These are phyloP conservation scores for Festucalex cinctus DNA, from an alignment of 2,113 vertebrate species.

Conservation along the genomic window DNA sequence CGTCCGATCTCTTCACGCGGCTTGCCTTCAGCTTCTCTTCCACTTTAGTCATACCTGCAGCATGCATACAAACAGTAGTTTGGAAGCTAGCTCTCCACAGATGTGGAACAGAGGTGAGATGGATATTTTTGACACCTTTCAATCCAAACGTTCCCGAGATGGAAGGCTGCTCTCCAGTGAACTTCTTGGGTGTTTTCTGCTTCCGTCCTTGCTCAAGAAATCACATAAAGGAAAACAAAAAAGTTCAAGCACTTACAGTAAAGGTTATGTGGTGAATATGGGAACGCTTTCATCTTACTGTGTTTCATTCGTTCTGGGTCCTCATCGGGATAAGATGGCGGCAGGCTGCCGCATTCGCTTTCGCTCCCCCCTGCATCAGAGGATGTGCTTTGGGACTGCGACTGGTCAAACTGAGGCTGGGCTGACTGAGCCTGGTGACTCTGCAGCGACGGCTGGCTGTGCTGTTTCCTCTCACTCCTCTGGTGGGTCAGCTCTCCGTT, in stretches of 20 bases:
- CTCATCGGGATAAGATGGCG: slow-evolving; percentile 77
- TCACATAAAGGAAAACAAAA: slow-evolving; percentile 40
- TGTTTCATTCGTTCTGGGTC: slow-evolving; percentile 91
- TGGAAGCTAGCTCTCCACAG: neutral
- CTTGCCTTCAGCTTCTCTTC: slow-evolving; percentile 91
- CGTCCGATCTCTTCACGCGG: slow-evolving; percentile 81
- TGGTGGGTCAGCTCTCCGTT: slow-evolving; percentile 79
- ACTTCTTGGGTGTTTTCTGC: slow-evolving; percentile 98
- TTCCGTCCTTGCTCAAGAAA: slow-evolving; percentile 94
- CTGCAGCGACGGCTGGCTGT: slow-evolving; percentile 52
- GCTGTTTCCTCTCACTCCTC: slow-evolving; percentile 69
- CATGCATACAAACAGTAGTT: neutral
- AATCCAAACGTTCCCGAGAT: slow-evolving; percentile 96
- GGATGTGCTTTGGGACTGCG: slow-evolving; percentile 63
- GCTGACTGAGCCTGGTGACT: slow-evolving; percentile 40
- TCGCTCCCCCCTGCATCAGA: slow-evolving; percentile 72
- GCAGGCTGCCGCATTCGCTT: slow-evolving; percentile 59
- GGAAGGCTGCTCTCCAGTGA: slow-evolving; percentile 96
- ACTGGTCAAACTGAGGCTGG: slow-evolving; percentile 40
- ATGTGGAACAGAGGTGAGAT: neutral
- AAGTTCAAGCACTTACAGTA: slow-evolving; percentile 44
- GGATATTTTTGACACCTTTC: slow-evolving; percentile 77
- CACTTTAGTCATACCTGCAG: slow-evolving; percentile 86
- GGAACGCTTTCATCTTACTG: slow-evolving; percentile 79
- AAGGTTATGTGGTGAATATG: neutral